A percentile compares a stretch with the other conserved stretches of the same genome.
These are phyloP conservation scores for Byasa hedistus DNA, from an alignment of 2,888 invertebrate species.

Conservation along the genomic window DNA sequence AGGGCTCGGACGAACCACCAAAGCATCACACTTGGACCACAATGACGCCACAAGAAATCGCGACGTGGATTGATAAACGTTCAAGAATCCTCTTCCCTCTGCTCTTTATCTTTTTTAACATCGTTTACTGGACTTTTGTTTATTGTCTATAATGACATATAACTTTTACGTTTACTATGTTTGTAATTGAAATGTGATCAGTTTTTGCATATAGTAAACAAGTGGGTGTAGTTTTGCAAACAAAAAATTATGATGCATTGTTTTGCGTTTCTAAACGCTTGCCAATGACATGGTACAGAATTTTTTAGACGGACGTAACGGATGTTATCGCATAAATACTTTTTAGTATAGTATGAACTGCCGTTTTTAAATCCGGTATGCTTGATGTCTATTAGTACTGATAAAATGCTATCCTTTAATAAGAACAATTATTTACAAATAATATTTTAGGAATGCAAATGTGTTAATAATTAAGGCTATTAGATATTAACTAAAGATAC, in stretches of 20 bases:
- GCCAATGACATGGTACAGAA: not conserved
- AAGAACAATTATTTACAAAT: no score
- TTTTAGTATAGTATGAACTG: not conserved
- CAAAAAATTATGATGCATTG: not conserved
- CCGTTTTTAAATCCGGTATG: not conserved
- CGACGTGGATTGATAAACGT: constrained; percentile 91
- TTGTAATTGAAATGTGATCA: not conserved
- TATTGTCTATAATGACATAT: constrained; percentile 69
- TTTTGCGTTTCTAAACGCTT: not conserved
- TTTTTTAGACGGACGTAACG: not conserved
- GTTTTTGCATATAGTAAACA: not conserved
- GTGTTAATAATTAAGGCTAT: no score
- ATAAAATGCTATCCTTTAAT: no score
- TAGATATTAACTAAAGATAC: no score
- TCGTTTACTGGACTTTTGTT: constrained; percentile 89
- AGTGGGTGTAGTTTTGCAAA: not conserved
- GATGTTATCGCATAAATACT: not conserved
- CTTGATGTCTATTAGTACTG: not conserved
- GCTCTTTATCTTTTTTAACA: constrained; percentile 88
- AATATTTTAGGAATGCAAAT: no score
- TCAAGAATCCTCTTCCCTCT: constrained; percentile 88
- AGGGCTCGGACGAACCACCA: constrained; percentile 61
- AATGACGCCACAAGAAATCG: constrained; percentile 93
- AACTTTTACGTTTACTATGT: constrained; percentile 11
- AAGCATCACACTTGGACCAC: constrained; percentile 84